Percentiles rank a stretch among this genome's conserved stretches.
Conservation (phyloP, 2,888 invertebrate genomes). For the Plagodis pulveraria region DNA sequence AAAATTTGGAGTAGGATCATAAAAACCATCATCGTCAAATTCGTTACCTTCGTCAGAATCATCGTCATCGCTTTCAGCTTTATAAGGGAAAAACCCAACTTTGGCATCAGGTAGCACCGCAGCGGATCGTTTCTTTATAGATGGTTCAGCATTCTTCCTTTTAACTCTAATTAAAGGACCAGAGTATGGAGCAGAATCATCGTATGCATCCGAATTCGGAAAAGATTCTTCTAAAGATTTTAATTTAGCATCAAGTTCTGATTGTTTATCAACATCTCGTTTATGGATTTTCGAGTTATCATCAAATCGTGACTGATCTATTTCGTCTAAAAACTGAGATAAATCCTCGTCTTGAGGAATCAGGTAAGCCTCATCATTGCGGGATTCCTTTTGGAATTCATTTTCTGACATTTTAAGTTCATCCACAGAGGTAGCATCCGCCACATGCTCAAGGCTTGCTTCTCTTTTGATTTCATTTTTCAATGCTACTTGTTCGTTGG, state of each 20-base stretch:
- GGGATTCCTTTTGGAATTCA: conserved; percentile 48
- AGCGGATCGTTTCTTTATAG: conserved; percentile 61
- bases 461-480: conserved; percentile 72
- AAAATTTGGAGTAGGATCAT: conserved; percentile 67
- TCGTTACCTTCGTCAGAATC: conserved; percentile 79
- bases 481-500: conserved; percentile 40
- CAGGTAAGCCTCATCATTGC: conserved; percentile 48
- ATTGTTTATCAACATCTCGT: conserved; percentile 56
- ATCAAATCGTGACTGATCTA: conserved; percentile 42
- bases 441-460: conserved; percentile 50
- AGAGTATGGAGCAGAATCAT: conserved; percentile 44
- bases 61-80: conserved; percentile 71
- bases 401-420: conserved; percentile 44
- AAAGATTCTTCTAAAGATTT: conserved; percentile 77
- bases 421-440: conserved; percentile 42
- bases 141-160: conserved; percentile 58
- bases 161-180: conserved; percentile 74
- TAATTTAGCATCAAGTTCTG: conserved; percentile 56
- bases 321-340: conserved; percentile 54
- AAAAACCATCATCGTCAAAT: conserved; percentile 79
- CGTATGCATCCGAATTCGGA: conserved; percentile 59
- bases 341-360: conserved; percentile 54
- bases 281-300: conserved; percentile 53
- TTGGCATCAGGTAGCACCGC: conserved; percentile 62
- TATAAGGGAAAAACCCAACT: conserved; percentile 66